Percentiles rank a stretch among this genome's conserved stretches.
phyloP scores from a whole-genome alignment of 1,140 invertebrate species.

The Ceratina australensis region DNA sequence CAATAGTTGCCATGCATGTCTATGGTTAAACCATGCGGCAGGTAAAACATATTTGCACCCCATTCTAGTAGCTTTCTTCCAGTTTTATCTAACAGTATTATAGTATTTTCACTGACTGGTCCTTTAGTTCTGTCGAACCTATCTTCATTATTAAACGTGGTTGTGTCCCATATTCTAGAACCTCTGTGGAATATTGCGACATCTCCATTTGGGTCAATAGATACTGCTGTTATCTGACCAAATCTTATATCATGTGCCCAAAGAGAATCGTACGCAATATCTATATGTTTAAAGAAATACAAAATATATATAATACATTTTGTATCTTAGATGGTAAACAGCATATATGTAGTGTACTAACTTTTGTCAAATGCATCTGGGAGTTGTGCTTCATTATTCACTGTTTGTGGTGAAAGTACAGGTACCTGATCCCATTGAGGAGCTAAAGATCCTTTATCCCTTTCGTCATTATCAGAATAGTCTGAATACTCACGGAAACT shows the following conservation, averaged over 20 bases:
- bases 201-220: constrained; percentile 86
- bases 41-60: constrained; percentile 93
- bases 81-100: constrained; percentile 85
- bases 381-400: neutral
- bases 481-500: constrained; percentile 61
- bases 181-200: constrained; percentile 93
- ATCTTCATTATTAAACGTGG: constrained; percentile 84
- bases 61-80: constrained; percentile 88
- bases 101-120: constrained; percentile 87
- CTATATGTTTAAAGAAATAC: constrained; percentile 58
- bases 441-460: constrained; percentile 30
- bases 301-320: neutral
- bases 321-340: neutral
- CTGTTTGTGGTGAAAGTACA: neutral
- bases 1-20: constrained; percentile 91
- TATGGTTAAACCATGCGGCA: constrained; percentile 96
- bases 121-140: constrained; percentile 82
- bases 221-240: constrained; percentile 91
- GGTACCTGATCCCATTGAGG: constrained; percentile 8
- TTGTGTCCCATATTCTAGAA: constrained; percentile 84
- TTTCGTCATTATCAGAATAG: constrained; percentile 61
- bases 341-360: constrained; percentile 36
- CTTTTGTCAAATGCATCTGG: constrained; percentile 56
- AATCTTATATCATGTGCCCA: constrained; percentile 82
- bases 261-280: constrained; percentile 71